These are phyloP conservation scores for Aphelocoma coerulescens DNA, from an alignment of 2,113 vertebrate genomes.

Conservation along the genomic window DNA sequence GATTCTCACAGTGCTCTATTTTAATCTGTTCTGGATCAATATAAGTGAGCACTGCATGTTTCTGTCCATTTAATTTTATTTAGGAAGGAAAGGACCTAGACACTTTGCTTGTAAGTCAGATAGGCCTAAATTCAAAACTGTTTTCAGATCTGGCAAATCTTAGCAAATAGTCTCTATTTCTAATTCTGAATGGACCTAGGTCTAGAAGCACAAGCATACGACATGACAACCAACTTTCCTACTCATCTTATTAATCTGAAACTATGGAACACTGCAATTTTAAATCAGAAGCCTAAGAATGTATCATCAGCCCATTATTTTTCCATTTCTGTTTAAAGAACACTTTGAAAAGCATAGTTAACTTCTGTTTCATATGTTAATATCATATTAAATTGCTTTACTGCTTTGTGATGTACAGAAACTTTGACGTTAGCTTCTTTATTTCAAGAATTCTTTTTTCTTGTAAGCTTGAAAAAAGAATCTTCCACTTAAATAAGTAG, in stretches of 20 bases:
- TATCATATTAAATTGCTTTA: constrained; percentile 20
- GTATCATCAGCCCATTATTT: background rate
- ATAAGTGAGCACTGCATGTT: background rate
- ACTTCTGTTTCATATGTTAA: constrained; percentile 47
- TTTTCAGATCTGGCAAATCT: background rate
- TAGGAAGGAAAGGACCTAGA: background rate
- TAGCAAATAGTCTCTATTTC: background rate
- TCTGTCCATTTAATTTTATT: background rate
- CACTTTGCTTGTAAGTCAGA: background rate
- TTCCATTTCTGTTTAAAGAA: background rate
- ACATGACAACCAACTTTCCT: background rate
- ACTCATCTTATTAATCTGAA: background rate
- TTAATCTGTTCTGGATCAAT: background rate
- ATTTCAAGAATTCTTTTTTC: constrained; percentile 18
- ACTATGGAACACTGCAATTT: background rate
- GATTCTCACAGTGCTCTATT: background rate
- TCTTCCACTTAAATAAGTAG: constrained; percentile 16
- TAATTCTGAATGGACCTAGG: background rate
- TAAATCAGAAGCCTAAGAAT: background rate
- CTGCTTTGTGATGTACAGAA: constrained; percentile 29
- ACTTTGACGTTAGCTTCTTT: background rate
- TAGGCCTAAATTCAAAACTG: background rate
- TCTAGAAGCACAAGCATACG: background rate
- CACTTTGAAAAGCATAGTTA: constrained; percentile 4
- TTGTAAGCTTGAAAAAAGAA: background rate